Conservation (phyloP, 1,140 invertebrate genomes). For the Portunus trituberculatus region DNA sequence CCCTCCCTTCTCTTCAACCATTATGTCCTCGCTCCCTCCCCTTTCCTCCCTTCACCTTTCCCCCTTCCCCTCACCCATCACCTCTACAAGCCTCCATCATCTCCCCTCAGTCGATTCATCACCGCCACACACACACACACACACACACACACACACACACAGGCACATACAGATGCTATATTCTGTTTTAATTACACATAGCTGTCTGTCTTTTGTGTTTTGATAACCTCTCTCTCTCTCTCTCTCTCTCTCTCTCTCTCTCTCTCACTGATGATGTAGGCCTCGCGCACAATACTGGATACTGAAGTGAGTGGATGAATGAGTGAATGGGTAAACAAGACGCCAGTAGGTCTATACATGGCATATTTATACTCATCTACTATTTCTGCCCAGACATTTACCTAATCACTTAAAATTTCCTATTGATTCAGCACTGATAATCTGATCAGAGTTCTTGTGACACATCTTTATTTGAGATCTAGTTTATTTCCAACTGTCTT, state of each 20-base stretch:
- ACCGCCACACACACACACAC: neutral
- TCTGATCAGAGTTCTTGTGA: no score
- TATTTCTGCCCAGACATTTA: no score
- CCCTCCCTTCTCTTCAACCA: neutral
- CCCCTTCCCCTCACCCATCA: slow-evolving; percentile 16
- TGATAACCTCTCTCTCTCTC: neutral
- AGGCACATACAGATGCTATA: no score
- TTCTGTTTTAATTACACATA: no score
- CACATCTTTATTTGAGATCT: no score
- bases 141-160: neutral
- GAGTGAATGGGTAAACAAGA: neutral
- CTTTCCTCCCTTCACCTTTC: neutral
- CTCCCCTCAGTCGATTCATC: neutral
- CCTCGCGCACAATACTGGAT: neutral
- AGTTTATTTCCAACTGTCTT: no score
- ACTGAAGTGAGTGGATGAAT: neutral
- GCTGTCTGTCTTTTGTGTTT: no score
- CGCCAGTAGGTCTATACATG: no score
- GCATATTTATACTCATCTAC: no score
- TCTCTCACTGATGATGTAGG: neutral
- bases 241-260: slow-evolving; percentile 17
- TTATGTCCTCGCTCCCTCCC: neutral
- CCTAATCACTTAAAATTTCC: no score
- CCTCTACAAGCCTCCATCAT: neutral
- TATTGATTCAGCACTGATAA: no score